Evolutionary conservation across 2,888 invertebrate genomes (phyloP).

Genomic region (Capitulum mitella): DNA sequence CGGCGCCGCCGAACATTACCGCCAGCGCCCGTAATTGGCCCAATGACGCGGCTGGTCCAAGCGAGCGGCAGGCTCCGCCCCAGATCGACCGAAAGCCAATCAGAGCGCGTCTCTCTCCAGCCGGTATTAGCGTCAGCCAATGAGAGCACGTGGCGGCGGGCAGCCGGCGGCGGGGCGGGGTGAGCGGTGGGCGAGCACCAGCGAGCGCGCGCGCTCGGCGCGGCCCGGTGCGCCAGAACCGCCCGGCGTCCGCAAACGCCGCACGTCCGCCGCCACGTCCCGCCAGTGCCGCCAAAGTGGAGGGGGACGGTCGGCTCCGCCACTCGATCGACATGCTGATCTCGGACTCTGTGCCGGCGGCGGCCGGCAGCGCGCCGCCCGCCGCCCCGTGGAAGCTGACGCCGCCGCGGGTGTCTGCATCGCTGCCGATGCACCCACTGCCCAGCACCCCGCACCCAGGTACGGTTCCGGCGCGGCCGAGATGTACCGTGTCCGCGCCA

Average conservation of each 20-base stretch:
- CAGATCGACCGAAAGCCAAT: background rate
- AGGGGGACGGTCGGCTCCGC: background rate
- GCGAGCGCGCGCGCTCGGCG: conserved; percentile 9
- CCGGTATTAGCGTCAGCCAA: background rate
- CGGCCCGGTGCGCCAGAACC: background rate
- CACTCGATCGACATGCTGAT: conserved; percentile 26
- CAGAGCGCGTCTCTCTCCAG: background rate
- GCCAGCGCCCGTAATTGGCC: conserved; percentile 1
- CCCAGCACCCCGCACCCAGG: conserved; percentile 6
- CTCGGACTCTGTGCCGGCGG: conserved; percentile 5
- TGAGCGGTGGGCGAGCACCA: conserved; percentile 5
- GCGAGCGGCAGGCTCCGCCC: background rate
- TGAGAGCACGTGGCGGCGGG: background rate
- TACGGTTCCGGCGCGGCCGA: too few relatives aligned
- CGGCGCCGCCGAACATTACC: background rate
- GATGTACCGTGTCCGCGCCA: too few relatives aligned
- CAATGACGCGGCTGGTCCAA: conserved; percentile 19
- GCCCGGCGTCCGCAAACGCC: background rate
- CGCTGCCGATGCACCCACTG: conserved; percentile 14
- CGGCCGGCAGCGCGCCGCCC: conserved; percentile 13
- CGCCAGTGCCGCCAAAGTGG: conserved; percentile 17
- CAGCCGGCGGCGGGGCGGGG: conserved; percentile 18
- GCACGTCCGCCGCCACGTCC: background rate
- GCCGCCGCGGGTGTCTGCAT: background rate
- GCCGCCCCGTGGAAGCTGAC: background rate